Conservation (phyloP, 2,113 vertebrate species). For the Campylomormyrus tamandua region DNA sequence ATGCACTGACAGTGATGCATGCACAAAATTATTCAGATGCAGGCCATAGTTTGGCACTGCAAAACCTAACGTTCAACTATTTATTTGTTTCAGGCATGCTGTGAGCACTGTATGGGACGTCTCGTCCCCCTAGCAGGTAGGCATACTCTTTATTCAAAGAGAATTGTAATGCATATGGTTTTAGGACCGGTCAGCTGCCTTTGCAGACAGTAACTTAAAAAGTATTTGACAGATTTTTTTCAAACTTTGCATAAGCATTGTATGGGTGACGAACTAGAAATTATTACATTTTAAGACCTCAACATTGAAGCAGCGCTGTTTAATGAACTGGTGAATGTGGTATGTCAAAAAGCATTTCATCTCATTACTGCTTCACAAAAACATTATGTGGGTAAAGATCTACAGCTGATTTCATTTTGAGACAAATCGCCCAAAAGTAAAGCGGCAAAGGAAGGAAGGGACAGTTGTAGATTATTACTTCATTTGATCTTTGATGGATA, state of each 20-base stretch:
- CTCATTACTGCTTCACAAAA: neutral
- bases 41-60: neutral
- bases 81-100: neutral
- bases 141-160: neutral
- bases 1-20: neutral
- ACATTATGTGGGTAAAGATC: neutral
- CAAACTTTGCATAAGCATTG: neutral
- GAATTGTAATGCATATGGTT: neutral
- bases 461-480: neutral
- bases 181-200: neutral
- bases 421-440: neutral
- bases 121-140: neutral
- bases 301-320: neutral
- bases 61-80: neutral
- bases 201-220: neutral
- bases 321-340: neutral
- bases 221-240: neutral
- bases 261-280: neutral
- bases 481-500: neutral
- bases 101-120: neutral
- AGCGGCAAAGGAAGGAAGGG: too few species aligned
- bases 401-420: neutral
- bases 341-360: neutral
- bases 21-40: neutral
- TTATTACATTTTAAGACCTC: neutral